A percentile compares a stretch with the other conserved stretches of the same genome.
Conservation (phyloP, 2,888 invertebrate genomes). For the Eledona agricola region DNA sequence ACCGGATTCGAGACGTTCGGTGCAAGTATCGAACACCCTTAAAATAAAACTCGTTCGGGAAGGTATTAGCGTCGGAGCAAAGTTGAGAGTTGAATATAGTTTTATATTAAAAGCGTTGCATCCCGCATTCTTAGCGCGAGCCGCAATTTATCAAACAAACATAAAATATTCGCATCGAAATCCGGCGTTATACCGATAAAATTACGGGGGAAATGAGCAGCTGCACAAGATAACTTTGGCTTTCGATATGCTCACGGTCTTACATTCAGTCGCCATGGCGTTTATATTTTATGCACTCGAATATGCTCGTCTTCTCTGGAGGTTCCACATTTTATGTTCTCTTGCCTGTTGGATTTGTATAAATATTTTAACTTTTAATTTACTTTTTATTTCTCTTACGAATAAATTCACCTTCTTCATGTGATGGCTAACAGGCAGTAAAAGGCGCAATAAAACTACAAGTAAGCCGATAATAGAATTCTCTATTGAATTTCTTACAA, state of each 20-base stretch:
- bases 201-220: constrained; percentile 29
- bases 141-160: constrained; percentile 10
- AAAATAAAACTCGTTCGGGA: constrained; percentile 24
- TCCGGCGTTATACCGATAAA: constrained; percentile 16
- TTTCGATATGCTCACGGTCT: constrained; percentile 25
- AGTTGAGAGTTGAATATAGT: constrained; percentile 20
- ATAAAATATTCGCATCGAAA: constrained; percentile 13
- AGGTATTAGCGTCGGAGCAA: constrained; percentile 21
- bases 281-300: constrained; percentile 41
- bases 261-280: constrained; percentile 25
- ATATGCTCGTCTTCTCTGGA: constrained; percentile 34
- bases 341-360: constrained; percentile 36
- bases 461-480: constrained; percentile 30
- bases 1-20: too few species aligned
- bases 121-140: neutral
- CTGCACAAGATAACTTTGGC: constrained; percentile 25
- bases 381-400: constrained; percentile 32
- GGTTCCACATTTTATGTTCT: constrained; percentile 37
- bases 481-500: constrained; percentile 10
- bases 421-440: constrained; percentile 30
- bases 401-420: constrained; percentile 33
- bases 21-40: too few species aligned
- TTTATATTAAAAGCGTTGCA: constrained; percentile 23
- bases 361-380: constrained; percentile 41
- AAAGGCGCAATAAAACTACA: constrained; percentile 27